These are phyloP conservation scores for Zaprionus gabonicus DNA, from an alignment of 1,140 invertebrate species.

Conservation along the genomic window DNA sequence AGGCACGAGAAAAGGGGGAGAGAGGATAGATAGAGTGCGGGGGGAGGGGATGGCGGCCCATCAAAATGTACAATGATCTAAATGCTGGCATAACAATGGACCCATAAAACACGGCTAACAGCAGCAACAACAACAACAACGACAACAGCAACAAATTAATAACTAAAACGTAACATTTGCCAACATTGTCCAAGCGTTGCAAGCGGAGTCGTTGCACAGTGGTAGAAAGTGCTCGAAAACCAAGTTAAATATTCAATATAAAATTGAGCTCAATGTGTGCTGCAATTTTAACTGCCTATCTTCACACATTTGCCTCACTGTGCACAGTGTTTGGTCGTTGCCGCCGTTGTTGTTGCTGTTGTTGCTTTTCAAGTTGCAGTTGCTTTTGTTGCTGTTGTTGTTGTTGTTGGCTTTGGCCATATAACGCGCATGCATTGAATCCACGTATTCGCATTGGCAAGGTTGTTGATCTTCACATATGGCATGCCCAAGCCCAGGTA, in stretches of 20 bases:
- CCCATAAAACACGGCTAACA: slow-evolving; percentile 59
- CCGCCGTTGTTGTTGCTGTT: slow-evolving; percentile 28
- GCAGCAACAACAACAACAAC: slow-evolving; percentile 36
- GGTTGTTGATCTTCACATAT: slow-evolving; percentile 79
- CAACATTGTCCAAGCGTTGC: slow-evolving; percentile 64
- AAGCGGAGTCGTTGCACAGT: slow-evolving; percentile 36
- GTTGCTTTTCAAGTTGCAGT: slow-evolving; percentile 3
- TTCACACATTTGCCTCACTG: slow-evolving; percentile 13
- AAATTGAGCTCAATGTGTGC: not conserved
- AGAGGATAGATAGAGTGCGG: not conserved
- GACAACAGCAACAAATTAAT: slow-evolving; percentile 57
- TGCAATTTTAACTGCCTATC: not conserved
- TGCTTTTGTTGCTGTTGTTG: slow-evolving; percentile 13
- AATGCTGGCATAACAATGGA: slow-evolving; percentile 65
- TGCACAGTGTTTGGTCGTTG: slow-evolving; percentile 17
- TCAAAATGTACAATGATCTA: slow-evolving; percentile 55
- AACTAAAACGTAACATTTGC: slow-evolving; percentile 63
- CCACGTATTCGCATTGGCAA: slow-evolving; percentile 62
- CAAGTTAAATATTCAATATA: not conserved
- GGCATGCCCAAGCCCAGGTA: slow-evolving; percentile 18
- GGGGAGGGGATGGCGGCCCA: slow-evolving; percentile 4
- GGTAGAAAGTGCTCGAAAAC: not conserved
- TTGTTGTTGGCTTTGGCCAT: slow-evolving; percentile 56
- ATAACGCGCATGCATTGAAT: slow-evolving; percentile 59
- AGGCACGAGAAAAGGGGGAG: not conserved